Conservation (phyloP, 2,113 vertebrate species). For the Alligator mississippiensis region DNA sequence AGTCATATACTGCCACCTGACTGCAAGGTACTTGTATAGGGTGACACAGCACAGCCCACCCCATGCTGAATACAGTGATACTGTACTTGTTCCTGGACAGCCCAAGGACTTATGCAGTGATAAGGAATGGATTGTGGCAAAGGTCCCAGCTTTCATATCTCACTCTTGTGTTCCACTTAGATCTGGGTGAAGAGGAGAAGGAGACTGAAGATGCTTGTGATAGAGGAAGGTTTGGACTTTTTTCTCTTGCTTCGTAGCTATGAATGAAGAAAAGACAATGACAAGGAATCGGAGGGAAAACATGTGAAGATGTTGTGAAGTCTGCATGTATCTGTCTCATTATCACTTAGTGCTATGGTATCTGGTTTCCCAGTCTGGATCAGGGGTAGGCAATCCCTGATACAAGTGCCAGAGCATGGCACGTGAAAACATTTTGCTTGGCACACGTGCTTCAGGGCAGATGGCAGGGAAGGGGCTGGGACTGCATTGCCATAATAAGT, state of each 20-base stretch:
- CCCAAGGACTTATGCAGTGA: no score
- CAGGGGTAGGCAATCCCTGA: no score
- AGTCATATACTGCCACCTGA: neutral
- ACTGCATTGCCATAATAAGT: no score
- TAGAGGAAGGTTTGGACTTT: neutral
- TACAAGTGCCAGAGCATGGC: no score
- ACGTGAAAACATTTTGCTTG: no score
- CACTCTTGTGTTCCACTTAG: neutral
- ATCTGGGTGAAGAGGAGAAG: neutral
- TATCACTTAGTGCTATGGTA: neutral
- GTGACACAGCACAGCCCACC: neutral
- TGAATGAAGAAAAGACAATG: neutral
- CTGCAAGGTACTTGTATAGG: neutral
- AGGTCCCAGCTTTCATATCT: neutral
- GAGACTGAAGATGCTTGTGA: neutral
- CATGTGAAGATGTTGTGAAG: neutral
- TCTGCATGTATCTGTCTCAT: neutral
- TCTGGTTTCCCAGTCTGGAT: neutral
- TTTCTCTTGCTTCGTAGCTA: neutral
- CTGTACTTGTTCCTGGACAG: neutral
- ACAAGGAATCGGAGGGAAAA: neutral
- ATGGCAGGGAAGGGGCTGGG: no score
- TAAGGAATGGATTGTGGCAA: neutral
- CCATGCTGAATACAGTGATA: neutral
- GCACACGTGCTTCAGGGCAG: no score